Percentiles rank a stretch among this genome's conserved stretches.
Evolutionary conservation across 2,797 vertebrate genomes (phyloP).

Genomic region (Ataeniobius toweri): DNA sequence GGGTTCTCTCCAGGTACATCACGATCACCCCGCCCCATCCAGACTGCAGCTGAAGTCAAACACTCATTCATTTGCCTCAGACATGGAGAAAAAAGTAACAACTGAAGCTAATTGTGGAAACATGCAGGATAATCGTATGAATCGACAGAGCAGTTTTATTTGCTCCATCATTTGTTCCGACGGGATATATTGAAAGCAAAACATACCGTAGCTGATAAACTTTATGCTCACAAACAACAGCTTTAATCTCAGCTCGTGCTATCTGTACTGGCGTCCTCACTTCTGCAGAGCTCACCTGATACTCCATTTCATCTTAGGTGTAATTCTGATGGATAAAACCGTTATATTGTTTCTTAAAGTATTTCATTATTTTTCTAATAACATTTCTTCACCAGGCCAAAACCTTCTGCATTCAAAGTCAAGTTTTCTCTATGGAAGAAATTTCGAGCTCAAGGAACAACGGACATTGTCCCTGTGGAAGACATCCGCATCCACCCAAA

Average conservation of each 20-base stretch:
- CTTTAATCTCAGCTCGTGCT: too few species aligned
- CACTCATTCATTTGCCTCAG: not conserved
- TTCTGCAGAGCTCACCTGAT: too few species aligned
- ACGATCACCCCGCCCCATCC: too few species aligned
- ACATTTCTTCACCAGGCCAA: slow-evolving; percentile 69
- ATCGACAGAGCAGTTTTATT: not conserved
- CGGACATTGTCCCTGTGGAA: slow-evolving; percentile 64
- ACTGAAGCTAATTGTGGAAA: not conserved
- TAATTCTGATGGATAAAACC: too few species aligned
- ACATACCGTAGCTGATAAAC: not conserved
- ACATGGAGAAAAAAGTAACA: not conserved
- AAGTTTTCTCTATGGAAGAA: slow-evolving; percentile 84
- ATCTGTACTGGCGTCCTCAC: too few species aligned
- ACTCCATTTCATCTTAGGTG: too few species aligned
- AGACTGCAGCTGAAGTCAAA: not conserved
- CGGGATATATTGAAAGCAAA: not conserved
- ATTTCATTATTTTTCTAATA: too few species aligned
- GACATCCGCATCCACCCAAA: slow-evolving; percentile 82
- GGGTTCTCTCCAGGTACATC: too few species aligned
- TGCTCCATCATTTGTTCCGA: not conserved
- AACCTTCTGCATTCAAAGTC: slow-evolving; percentile 74
- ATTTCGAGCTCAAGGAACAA: slow-evolving; percentile 1
- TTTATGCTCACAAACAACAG: not conserved
- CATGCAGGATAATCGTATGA: not conserved
- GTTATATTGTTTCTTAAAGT: not conserved